A percentile compares a stretch with the other conserved stretches of the same genome.
Conservation (phyloP, 2,888 invertebrate species). For the Seladonia tumulorum region DNA sequence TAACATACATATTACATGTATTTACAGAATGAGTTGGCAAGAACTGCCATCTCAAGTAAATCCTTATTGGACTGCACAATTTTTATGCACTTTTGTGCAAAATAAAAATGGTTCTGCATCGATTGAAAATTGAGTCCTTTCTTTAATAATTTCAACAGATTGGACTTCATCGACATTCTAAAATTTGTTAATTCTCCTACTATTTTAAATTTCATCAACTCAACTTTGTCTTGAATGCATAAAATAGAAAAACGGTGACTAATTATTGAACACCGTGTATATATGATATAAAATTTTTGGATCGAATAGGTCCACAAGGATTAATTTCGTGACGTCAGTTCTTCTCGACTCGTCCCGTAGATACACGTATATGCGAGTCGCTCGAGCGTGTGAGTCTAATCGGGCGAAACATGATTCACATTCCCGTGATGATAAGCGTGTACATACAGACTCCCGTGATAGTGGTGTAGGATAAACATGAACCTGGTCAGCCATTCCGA, state of each 20-base stretch:
- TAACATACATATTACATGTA: background rate
- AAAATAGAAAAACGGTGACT: too few species aligned
- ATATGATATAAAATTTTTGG: background rate
- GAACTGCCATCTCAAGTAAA: background rate
- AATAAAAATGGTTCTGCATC: background rate
- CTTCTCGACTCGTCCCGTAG: background rate
- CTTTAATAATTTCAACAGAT: too few species aligned
- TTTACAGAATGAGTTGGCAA: background rate
- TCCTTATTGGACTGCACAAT: background rate
- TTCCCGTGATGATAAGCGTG: constrained; percentile 52
- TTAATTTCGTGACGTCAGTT: background rate
- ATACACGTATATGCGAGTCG: constrained; percentile 37
- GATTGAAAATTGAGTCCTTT: too few species aligned
- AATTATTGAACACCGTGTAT: background rate
- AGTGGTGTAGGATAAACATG: constrained; percentile 30
- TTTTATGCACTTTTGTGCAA: background rate
- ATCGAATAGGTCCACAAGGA: background rate
- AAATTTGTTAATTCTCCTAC: too few species aligned
- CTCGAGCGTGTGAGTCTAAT: constrained; percentile 54
- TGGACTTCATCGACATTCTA: too few species aligned
- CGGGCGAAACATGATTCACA: constrained; percentile 55
- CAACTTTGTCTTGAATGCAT: too few species aligned
- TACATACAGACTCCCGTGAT: constrained; percentile 24
- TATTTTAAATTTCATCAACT: too few species aligned
- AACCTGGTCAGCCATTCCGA: constrained; percentile 43